Evolutionary conservation across 2,888 invertebrate genomes (phyloP), one percentile per base, ranked within the genome.

Genomic region (Torymus auratus): DNA sequence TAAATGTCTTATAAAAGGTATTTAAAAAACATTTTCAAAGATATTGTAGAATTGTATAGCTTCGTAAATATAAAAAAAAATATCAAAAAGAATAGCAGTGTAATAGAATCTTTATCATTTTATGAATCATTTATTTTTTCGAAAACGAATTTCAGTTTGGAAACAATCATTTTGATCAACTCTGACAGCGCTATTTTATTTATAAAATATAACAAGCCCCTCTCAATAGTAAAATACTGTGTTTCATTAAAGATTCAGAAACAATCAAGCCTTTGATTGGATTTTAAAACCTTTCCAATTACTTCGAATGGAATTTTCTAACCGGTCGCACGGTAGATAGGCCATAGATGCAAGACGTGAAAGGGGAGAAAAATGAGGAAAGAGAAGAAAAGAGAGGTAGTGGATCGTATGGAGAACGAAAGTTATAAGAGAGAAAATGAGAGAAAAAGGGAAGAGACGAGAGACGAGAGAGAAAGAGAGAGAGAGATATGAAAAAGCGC

Each of bases 401-500:
- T 72, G 65, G 70, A 82, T 64, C 79, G 74, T 60, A 41, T 41
- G 82, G 82, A 61, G 70, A 77, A 77, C 71, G 68, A 74, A 74
- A 75, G 64, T 65, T 80, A 73, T 69, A 78, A 80, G 73, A 69
- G 79, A 76, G 69, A 79, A 75, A 79, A 79, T 50, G 72, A 79
- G 62, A 69, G 76, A 72, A 72, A 77, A 72, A 74, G 71, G 68
- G 73, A 73, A 69, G 17, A 65, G 52, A 28, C n/a, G 62, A 55
- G 20, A 52, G 4, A 13, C 10, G 68, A 70, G 58, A 58, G 20
- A 70, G 11, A 61, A 71, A 55, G 61, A 52, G 28, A 17, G 61
- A 55, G 61, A 79, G 77, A 81, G 64, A 75, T 78, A 78, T 81
- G 81, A 82, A 82, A 79, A 82, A 79, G 80, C 70, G 82, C 83